phyloP scores from a whole-genome alignment of 2,113 vertebrate species.

The Mesocricetus auratus region DNA sequence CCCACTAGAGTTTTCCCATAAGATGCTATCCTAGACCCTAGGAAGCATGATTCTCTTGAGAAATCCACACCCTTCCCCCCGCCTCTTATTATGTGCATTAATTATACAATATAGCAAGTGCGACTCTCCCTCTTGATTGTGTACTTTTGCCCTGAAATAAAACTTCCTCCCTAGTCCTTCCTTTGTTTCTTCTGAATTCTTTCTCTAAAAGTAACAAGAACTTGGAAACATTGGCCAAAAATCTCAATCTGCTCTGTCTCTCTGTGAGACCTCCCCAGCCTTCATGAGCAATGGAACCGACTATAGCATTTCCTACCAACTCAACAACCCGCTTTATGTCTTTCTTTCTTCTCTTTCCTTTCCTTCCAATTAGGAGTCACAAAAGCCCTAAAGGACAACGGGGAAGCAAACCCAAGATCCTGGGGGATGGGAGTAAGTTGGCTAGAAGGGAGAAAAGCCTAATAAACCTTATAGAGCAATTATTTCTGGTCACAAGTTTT shows the following conservation, averaged over 20 bases:
- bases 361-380: constrained; percentile 14
- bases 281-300: neutral
- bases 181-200: neutral
- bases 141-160: neutral
- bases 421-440: neutral
- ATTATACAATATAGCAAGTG: neutral
- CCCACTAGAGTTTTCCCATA: neutral
- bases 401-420: constrained; percentile 1
- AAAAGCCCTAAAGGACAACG: neutral
- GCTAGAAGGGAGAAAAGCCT: neutral
- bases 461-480: neutral
- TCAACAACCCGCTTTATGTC: neutral
- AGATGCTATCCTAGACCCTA: neutral
- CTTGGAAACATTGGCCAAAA: neutral
- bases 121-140: neutral
- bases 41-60: neutral
- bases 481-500: neutral
- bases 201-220: neutral
- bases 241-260: neutral
- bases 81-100: neutral
- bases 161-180: neutral
- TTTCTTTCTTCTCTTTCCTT: neutral
- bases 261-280: neutral
- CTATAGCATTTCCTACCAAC: neutral
- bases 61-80: neutral